Conservation (phyloP, 2,888 invertebrate genomes). For the Heteropelma amictum region DNA sequence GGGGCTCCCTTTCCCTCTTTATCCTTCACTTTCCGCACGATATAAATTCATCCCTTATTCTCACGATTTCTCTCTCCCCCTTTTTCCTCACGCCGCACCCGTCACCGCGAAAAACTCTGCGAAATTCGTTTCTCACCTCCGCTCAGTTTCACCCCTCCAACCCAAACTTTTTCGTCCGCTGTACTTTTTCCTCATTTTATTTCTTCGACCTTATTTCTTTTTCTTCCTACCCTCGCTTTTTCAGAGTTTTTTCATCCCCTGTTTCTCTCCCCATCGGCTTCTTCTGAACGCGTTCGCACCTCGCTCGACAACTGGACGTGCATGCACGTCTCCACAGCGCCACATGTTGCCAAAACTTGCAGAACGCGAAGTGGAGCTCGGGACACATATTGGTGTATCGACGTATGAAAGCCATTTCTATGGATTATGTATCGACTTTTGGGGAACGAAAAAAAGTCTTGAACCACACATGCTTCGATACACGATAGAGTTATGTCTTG, state of each 20-base stretch:
- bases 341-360: constrained; percentile 61
- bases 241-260: not conserved
- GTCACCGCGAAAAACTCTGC: constrained; percentile 45
- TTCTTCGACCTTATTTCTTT: constrained; percentile 46
- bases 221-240: not conserved
- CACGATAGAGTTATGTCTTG: not conserved
- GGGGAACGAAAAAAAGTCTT: not conserved
- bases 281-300: constrained; percentile 27
- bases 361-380: not conserved
- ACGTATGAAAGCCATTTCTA: constrained; percentile 1
- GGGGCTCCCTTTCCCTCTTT: not conserved
- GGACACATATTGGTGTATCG: constrained; percentile 34
- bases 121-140: constrained; percentile 48
- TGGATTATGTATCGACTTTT: not conserved
- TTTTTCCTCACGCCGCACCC: constrained; percentile 23
- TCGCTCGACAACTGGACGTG: constrained; percentile 44
- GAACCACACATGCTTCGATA: not conserved
- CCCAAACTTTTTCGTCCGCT: constrained; percentile 32
- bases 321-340: constrained; percentile 38
- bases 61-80: not conserved
- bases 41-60: not conserved
- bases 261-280: constrained; percentile 3
- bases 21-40: not conserved
- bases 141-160: constrained; percentile 13
- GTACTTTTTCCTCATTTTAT: constrained; percentile 37